A percentile compares a stretch with the other conserved stretches of the same genome.
These are phyloP conservation scores for Drosophila birchii DNA, from an alignment of 2,888 invertebrate species.

Conservation along the genomic window DNA sequence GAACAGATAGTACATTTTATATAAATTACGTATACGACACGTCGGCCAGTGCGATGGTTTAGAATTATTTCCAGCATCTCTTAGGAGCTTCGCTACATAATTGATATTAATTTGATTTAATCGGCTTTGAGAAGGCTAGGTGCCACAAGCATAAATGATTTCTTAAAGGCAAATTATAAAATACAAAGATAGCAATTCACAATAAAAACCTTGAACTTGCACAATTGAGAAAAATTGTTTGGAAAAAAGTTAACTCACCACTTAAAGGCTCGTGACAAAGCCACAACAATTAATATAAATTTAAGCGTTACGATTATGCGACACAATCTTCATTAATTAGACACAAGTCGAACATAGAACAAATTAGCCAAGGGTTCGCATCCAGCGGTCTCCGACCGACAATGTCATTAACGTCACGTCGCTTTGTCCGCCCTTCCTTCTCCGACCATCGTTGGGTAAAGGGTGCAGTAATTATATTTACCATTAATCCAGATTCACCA, in stretches of 20 bases:
- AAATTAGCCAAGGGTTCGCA: constrained; percentile 41
- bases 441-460: constrained; percentile 18
- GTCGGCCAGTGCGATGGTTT: too few relatives aligned
- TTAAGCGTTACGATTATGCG: constrained; percentile 70
- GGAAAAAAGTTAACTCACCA: constrained; percentile 7
- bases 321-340: constrained; percentile 70
- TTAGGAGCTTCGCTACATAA: background rate
- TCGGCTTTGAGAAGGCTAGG: background rate
- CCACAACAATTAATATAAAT: constrained; percentile 68
- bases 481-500: constrained; percentile 62
- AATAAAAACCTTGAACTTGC: background rate
- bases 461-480: constrained; percentile 70
- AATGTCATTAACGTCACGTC: constrained; percentile 43
- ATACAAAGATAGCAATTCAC: background rate
- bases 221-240: too few relatives aligned
- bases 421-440: constrained; percentile 16
- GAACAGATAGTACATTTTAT: background rate
- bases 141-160: background rate
- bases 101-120: background rate
- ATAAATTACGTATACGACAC: background rate
- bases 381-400: constrained; percentile 20
- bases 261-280: constrained; percentile 18
- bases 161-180: background rate
- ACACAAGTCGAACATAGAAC: constrained; percentile 52
- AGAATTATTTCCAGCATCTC: background rate